Evolutionary conservation across 2,888 invertebrate species (phyloP).

Genomic region (Drosophila flavopinicola): DNA sequence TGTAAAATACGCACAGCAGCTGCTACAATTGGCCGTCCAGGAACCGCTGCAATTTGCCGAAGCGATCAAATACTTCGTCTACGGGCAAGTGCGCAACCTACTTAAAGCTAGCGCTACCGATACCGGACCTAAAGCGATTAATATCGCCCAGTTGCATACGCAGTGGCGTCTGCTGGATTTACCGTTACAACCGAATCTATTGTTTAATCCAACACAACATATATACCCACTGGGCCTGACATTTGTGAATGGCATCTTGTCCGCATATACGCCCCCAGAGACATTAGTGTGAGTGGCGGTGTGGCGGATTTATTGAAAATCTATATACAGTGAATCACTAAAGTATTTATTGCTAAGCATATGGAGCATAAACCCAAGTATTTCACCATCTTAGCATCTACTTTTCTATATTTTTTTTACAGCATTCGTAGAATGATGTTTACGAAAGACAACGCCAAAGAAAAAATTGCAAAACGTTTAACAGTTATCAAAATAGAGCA

Average conservation of each 20-base stretch:
- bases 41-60: conserved; percentile 79
- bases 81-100: conserved; percentile 64
- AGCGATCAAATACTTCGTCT: conserved; percentile 75
- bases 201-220: conserved; percentile 58
- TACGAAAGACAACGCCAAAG: too few species aligned
- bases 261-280: conserved; percentile 73
- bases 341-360: too few species aligned
- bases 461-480: too few species aligned
- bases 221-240: conserved; percentile 68
- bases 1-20: conserved; percentile 28
- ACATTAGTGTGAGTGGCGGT: conserved; percentile 70
- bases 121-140: conserved; percentile 59
- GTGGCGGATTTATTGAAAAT: background rate
- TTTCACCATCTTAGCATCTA: too few species aligned
- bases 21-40: conserved; percentile 71
- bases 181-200: conserved; percentile 67
- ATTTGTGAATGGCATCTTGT: conserved; percentile 73
- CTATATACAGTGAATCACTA: too few species aligned
- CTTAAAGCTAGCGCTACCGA: conserved; percentile 38
- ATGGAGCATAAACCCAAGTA: too few species aligned
- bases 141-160: conserved; percentile 78
- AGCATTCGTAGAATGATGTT: too few species aligned
- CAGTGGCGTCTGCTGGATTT: conserved; percentile 75
- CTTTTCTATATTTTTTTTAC: too few species aligned
- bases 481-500: too few species aligned